A percentile compares a stretch with the other conserved stretches of the same genome.
These are phyloP conservation scores for Dinocampus coccinellae DNA, from an alignment of 2,888 invertebrate genomes.

Conservation along the genomic window DNA sequence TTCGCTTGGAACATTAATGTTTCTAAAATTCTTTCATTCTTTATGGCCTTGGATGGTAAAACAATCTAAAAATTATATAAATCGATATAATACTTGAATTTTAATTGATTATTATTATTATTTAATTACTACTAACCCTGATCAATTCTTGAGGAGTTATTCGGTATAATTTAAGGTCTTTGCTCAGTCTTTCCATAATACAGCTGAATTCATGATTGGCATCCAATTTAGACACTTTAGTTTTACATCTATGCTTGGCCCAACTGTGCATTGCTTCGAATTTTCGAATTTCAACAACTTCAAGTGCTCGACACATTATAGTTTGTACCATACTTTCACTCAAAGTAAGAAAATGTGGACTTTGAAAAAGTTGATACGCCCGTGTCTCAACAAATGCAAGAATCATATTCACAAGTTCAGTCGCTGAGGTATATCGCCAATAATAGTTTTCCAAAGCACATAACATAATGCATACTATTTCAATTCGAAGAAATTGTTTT, in stretches of 20 bases:
- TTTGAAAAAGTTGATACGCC: conserved; percentile 87
- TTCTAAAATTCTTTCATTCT: conserved; percentile 91
- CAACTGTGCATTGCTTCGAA: conserved; percentile 94
- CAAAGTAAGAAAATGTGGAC: conserved; percentile 85
- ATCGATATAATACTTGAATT: background rate
- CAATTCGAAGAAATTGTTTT: conserved; percentile 92
- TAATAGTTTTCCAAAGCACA: conserved; percentile 94
- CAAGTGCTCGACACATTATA: conserved; percentile 92
- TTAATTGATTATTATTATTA: background rate
- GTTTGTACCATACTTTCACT: conserved; percentile 96
- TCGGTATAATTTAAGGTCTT: conserved; percentile 89
- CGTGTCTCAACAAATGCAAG: conserved; percentile 90
- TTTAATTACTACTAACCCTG: conserved; percentile 72
- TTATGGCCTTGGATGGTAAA: conserved; percentile 91
- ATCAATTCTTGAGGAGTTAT: conserved; percentile 94
- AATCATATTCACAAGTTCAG: conserved; percentile 94
- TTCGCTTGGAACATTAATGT: conserved; percentile 95
- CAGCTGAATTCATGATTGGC: conserved; percentile 91
- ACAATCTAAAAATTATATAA: conserved; percentile 76
- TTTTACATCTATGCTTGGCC: conserved; percentile 87
- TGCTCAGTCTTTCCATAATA: conserved; percentile 91
- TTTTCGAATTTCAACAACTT: conserved; percentile 89
- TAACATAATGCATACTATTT: conserved; percentile 94
- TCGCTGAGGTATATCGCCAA: conserved; percentile 95
- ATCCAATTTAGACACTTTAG: conserved; percentile 77